Conservation (phyloP, 1,140 invertebrate species). For the Rhyacophila brunnea region DNA sequence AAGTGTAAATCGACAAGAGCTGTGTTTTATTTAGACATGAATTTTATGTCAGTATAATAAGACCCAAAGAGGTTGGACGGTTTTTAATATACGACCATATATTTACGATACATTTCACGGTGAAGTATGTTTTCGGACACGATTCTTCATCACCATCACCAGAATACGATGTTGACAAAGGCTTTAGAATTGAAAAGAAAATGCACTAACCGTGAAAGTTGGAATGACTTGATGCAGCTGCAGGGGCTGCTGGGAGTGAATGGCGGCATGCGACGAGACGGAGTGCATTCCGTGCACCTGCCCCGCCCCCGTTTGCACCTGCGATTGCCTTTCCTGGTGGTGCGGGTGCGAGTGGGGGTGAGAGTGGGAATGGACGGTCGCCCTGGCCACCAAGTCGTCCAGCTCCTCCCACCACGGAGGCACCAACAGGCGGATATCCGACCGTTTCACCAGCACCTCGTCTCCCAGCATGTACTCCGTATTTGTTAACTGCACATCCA, state of each 20-base stretch:
- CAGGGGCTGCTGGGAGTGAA: conserved; percentile 20
- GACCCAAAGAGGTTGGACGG: too few relatives aligned
- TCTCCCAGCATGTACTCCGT: conserved; percentile 39
- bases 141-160: too few relatives aligned
- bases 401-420: conserved; percentile 96
- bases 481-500: too few relatives aligned
- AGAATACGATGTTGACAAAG: too few relatives aligned
- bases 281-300: background rate
- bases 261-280: background rate
- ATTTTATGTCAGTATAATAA: too few relatives aligned
- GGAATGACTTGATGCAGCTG: conserved; percentile 38
- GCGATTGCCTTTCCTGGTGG: background rate
- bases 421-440: conserved; percentile 84
- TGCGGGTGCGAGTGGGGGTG: background rate
- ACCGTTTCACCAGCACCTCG: conserved; percentile 69
- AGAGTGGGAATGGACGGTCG: background rate
- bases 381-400: conserved; percentile 62
- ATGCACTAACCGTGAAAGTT: conserved; percentile 31
- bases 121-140: too few relatives aligned
- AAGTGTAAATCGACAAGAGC: too few relatives aligned
- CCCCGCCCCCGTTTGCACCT: background rate
- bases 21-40: too few relatives aligned
- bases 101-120: too few relatives aligned
- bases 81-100: too few relatives aligned
- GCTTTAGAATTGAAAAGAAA: too few relatives aligned